A percentile compares a stretch with the other conserved stretches of the same genome.
phyloP scores from a whole-genome alignment of 2,113 vertebrate genomes.

The Procavia capensis region DNA sequence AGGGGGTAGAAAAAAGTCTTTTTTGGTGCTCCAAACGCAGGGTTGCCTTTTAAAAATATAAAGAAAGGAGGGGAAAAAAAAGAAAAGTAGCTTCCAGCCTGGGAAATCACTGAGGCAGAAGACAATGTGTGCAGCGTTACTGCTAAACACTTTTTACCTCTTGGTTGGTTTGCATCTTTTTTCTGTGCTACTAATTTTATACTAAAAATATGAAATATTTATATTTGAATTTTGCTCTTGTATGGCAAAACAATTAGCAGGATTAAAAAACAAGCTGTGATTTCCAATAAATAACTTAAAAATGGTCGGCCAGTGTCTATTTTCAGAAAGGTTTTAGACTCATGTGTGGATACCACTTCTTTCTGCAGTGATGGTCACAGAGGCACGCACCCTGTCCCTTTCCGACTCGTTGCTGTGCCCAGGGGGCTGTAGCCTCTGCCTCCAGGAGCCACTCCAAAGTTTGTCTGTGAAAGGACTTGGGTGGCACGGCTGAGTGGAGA shows the following conservation, averaged over 20 bases:
- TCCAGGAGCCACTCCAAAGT: too few relatives aligned
- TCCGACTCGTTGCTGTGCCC: not conserved
- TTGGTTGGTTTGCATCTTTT: conserved; percentile 84
- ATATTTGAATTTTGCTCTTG: conserved; percentile 85
- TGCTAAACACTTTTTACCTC: conserved; percentile 84
- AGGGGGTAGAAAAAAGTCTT: conserved; percentile 49
- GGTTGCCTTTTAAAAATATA: conserved; percentile 71
- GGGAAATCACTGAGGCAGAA: conserved; percentile 78
- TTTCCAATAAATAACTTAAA: conserved; percentile 87
- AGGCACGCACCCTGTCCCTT: not conserved
- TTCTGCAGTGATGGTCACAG: conserved; percentile 3
- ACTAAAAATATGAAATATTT: conserved; percentile 85
- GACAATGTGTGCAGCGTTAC: conserved; percentile 82
- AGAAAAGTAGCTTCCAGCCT: conserved; percentile 55
- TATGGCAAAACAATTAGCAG: conserved; percentile 78
- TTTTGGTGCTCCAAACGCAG: conserved; percentile 82
- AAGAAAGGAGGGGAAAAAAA: conserved; percentile 77
- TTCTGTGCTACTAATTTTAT: conserved; percentile 87
- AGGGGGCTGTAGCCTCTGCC: not conserved
- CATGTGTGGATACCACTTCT: conserved; percentile 6
- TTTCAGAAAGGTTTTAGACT: conserved; percentile 59
- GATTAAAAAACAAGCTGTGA: conserved; percentile 81
- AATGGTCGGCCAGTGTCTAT: conserved; percentile 69
- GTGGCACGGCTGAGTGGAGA: not conserved
- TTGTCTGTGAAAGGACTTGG: not conserved